These are phyloP conservation scores for Rhinopithecus roxellana DNA, from an alignment of 2,113 vertebrate genomes.

Conservation along the genomic window DNA sequence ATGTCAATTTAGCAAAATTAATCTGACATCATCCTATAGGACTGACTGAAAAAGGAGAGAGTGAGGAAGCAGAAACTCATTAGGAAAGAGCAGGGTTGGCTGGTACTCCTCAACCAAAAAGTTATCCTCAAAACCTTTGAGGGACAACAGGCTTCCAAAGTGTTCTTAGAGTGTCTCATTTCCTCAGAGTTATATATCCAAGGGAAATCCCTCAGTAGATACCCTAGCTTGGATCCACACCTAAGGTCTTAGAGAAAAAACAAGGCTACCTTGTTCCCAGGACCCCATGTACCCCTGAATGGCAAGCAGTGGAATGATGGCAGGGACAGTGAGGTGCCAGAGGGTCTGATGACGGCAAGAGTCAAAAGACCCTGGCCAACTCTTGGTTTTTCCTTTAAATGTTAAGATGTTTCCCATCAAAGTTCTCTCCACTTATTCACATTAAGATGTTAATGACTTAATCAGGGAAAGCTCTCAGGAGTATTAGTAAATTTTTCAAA, in stretches of 20 bases:
- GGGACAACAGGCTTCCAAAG: background rate
- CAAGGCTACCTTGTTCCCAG: background rate
- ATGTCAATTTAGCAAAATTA: background rate
- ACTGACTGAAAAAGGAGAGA: background rate
- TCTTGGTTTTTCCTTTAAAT: background rate
- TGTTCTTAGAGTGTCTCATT: background rate
- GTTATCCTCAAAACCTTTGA: background rate
- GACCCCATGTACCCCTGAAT: no score
- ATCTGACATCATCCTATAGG: background rate
- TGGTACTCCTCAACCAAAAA: background rate
- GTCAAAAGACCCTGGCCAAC: background rate
- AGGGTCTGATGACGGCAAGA: background rate
- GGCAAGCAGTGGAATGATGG: background rate
- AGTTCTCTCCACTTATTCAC: background rate
- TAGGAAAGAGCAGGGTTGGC: background rate
- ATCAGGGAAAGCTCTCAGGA: background rate
- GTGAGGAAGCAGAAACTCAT: background rate
- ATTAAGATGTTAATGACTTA: background rate
- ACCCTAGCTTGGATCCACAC: background rate
- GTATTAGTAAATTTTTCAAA: background rate
- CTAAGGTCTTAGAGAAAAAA: background rate
- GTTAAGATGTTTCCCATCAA: background rate
- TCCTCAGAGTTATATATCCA: background rate
- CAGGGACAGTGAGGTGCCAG: fast-evolving
- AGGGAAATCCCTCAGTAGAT: background rate